A percentile compares a stretch with the other conserved stretches of the same genome.
phyloP scores from a whole-genome alignment of 2,113 vertebrate genomes.

The Bufo gargarizans region DNA sequence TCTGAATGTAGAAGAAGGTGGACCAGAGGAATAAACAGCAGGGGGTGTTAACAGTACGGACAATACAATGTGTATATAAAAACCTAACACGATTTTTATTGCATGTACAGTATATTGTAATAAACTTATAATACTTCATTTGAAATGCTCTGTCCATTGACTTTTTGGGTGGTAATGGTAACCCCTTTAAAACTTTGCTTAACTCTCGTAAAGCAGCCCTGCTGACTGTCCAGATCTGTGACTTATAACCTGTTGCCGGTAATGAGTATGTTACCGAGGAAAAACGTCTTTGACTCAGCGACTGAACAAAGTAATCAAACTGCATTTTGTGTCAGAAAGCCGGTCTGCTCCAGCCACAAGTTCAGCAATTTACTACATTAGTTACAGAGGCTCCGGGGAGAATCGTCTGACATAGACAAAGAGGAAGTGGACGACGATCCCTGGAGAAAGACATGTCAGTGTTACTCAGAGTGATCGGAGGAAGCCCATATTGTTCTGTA shows the following conservation, averaged over 20 bases:
- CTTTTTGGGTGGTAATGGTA: too few species aligned
- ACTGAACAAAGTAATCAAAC: slow-evolving; percentile 40
- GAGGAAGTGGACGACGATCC: slow-evolving; percentile 14
- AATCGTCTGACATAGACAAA: slow-evolving; percentile 26
- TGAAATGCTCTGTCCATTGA: too few species aligned
- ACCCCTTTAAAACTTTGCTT: neutral
- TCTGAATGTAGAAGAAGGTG: too few species aligned
- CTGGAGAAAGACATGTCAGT: slow-evolving; percentile 16
- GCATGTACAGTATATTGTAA: too few species aligned
- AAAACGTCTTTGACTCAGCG: slow-evolving; percentile 17
- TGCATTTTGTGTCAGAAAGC: slow-evolving; percentile 36
- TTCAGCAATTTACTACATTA: slow-evolving; percentile 41
- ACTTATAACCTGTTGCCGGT: slow-evolving; percentile 15
- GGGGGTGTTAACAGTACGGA: too few species aligned
- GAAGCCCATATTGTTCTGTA: slow-evolving; percentile 29
- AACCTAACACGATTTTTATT: too few species aligned
- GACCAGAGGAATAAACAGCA: too few species aligned
- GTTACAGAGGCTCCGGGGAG: neutral
- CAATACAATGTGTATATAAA: too few species aligned
- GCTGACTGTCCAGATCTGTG: slow-evolving; percentile 6
- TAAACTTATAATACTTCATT: too few species aligned
- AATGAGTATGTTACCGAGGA: slow-evolving; percentile 14
- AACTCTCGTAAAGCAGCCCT: neutral
- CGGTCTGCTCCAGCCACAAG: slow-evolving; percentile 16
- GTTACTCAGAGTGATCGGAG: slow-evolving; percentile 11